phyloP scores from a whole-genome alignment of 2,888 invertebrate species.

The Tricholauxania praeusta region DNA sequence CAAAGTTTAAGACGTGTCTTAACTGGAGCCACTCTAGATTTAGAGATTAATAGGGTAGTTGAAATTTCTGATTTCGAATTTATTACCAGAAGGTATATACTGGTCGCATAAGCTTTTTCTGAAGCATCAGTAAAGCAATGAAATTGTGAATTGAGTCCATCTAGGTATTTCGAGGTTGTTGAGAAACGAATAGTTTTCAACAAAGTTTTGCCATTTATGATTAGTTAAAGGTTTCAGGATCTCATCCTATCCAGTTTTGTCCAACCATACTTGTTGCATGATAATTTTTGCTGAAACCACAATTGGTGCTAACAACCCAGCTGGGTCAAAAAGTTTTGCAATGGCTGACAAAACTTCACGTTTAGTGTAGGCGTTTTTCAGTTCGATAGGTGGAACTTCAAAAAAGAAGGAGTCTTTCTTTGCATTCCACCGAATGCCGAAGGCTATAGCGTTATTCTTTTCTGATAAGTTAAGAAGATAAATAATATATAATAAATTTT shows the following conservation, averaged over 20 bases:
- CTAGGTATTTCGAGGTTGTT: conserved; percentile 17
- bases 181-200: conserved; percentile 6
- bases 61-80: background rate
- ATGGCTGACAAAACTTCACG: too few relatives aligned
- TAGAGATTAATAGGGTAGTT: background rate
- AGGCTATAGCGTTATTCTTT: background rate
- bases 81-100: conserved; percentile 7
- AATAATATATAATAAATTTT: conserved; percentile 7
- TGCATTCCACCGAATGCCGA: too few relatives aligned
- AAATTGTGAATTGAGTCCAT: conserved; percentile 21
- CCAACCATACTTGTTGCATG: too few relatives aligned
- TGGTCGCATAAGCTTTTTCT: conserved; percentile 20
- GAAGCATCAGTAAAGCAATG: conserved; percentile 34
- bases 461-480: conserved; percentile 24
- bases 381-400: too few relatives aligned
- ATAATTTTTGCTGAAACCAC: too few relatives aligned
- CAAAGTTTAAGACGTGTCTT: conserved; percentile 26
- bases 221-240: too few relatives aligned
- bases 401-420: too few relatives aligned
- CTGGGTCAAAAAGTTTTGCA: too few relatives aligned
- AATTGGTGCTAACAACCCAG: too few relatives aligned
- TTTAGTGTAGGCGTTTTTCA: too few relatives aligned
- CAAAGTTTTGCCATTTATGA: conserved; percentile 22
- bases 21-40: conserved; percentile 17
- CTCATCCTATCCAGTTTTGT: too few relatives aligned